A percentile compares a stretch with the other conserved stretches of the same genome.
Conservation (phyloP, 92 coral and sea anemone species). For the Parazoanthus swiftii region DNA sequence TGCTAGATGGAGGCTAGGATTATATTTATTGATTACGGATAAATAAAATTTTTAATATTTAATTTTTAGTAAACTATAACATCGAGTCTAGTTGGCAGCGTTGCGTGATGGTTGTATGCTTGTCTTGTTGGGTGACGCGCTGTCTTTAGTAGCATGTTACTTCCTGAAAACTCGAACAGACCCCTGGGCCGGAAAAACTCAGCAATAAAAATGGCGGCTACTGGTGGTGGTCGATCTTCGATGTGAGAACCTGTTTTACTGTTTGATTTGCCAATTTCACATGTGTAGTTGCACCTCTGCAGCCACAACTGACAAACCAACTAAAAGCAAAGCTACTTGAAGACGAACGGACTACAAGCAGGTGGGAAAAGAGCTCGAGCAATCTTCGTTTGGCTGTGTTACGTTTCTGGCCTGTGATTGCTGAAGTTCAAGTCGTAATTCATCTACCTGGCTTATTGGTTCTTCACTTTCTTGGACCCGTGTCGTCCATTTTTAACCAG, state of each 20-base stretch:
- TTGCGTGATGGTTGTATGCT: too few species aligned
- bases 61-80: too few species aligned
- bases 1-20: too few species aligned
- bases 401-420: neutral
- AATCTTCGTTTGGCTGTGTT: neutral
- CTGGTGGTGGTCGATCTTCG: neutral
- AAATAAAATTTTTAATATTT: too few species aligned
- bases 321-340: neutral
- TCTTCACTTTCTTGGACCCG: neutral
- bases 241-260: too few species aligned
- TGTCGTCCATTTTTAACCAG: neutral
- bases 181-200: neutral
- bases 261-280: neutral
- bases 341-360: neutral
- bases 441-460: neutral
- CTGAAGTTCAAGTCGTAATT: neutral
- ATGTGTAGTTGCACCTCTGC: neutral
- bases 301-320: neutral
- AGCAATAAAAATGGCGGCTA: neutral
- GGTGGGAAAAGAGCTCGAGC: neutral
- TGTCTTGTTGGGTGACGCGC: too few species aligned
- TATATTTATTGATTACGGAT: too few species aligned
- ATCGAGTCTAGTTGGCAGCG: too few species aligned
- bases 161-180: neutral
- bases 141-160: too few species aligned